Base-by-base conservation (phyloP, 1,140 invertebrate genomes). In the Antheraea mylitta region DNA sequence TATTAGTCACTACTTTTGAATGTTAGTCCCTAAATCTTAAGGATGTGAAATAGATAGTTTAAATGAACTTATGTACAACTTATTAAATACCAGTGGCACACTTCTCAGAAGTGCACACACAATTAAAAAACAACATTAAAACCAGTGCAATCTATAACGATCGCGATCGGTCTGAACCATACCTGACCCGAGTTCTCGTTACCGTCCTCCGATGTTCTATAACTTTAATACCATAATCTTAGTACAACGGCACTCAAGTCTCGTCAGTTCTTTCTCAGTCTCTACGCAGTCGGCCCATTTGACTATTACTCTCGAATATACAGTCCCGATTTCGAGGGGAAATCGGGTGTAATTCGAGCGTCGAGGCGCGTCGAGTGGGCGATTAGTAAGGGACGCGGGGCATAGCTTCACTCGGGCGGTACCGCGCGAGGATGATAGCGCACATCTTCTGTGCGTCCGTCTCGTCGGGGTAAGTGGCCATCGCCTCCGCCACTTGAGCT, bases 361-460 rank as follows among this genome's bases (percentile, higher is more conserved):
- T 58, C 61, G 36, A 60, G 36, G 22, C 37, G 36, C n/a, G 22
- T 18, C 37, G 64, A 37, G 53, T 7, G 11, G 13, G 36, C 37
- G 37, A 37, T 76, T 66, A 77, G 67, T 74, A 60, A 78, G 76
- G 60, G 72, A 76, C 58, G 64, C 64, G 75, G 18, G 82, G 67
- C 16, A 81, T 65, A 7, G 72, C 78, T 64, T 92, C 90, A 78
- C 86, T 89, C 5, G 89, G 89, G 45, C 85, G 79, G 81, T 89
- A 90, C 59, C 90, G 79, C 37, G 86, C 87, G 67, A 98, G 89
- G 73, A 99, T 97, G 68, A 96, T 95, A 45, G 96, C 96, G 92
- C 97, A 99, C 74, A 99, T 96, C 79, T 96, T 96, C 80, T 98
- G 96, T 0, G 97, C 95, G 89, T 98, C 96, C 1, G 95, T 97